Conservation (phyloP, 2,113 vertebrate genomes). For the Psittacara wagleri region DNA sequence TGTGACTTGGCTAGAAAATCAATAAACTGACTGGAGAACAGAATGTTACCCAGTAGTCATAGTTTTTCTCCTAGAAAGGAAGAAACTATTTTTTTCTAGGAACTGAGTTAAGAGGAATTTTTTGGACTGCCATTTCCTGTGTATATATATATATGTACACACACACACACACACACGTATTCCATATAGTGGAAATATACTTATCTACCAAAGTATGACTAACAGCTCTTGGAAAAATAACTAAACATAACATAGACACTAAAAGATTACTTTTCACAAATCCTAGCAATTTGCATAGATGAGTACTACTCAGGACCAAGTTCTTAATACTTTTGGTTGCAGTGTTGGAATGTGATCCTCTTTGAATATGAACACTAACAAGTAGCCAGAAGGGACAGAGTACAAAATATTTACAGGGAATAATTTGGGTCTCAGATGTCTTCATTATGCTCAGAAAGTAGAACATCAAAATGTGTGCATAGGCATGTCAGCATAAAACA, state of each 20-base stretch:
- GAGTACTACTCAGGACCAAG: not conserved
- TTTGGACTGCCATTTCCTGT: not conserved
- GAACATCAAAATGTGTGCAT: not conserved
- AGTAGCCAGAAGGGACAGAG: not conserved
- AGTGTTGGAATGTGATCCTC: not conserved
- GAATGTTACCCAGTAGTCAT: not conserved
- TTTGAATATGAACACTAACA: not conserved
- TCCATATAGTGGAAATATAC: not conserved
- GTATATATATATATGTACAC: no score
- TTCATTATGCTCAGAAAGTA: constrained; percentile 31
- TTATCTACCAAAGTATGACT: not conserved
- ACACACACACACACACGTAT: not conserved
- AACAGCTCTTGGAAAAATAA: not conserved
- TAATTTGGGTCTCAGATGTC: not conserved
- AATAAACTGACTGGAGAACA: not conserved
- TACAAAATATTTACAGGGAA: constrained; percentile 1
- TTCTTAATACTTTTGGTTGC: not conserved
- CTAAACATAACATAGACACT: not conserved
- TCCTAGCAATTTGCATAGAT: not conserved
- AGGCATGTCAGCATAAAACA: not conserved
- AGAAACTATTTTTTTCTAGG: not conserved
- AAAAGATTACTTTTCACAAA: not conserved
- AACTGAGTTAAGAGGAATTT: not conserved
- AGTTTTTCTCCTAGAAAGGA: not conserved
- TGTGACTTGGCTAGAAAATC: not conserved